phyloP scores from a whole-genome alignment of 2,888 invertebrate species.

The Theretra japonica region DNA sequence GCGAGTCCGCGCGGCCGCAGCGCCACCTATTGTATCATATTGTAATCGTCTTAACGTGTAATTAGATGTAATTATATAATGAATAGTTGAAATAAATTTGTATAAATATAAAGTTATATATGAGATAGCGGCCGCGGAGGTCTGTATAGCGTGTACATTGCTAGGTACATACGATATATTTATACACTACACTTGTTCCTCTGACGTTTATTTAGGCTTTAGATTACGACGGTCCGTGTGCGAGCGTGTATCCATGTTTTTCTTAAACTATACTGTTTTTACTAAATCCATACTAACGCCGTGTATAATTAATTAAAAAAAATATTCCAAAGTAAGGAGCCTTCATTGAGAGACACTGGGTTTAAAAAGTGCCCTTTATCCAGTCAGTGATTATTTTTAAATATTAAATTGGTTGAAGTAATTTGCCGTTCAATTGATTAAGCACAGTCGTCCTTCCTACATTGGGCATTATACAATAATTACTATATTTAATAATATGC shows the following conservation, averaged over 20 bases:
- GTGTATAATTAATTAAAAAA: too few relatives aligned
- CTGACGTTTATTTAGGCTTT: slow-evolving; percentile 28
- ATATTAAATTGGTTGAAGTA: too few relatives aligned
- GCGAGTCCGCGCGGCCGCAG: neutral
- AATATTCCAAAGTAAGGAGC: too few relatives aligned
- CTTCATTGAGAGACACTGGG: too few relatives aligned
- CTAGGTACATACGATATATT: slow-evolving; percentile 23
- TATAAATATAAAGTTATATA: slow-evolving; percentile 33
- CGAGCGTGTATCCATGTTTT: neutral
- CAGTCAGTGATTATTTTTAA: too few relatives aligned
- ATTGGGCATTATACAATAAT: too few relatives aligned
- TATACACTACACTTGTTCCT: slow-evolving; percentile 26
- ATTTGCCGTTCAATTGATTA: too few relatives aligned
- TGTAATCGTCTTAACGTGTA: slow-evolving; percentile 41
- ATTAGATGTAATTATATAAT: slow-evolving; percentile 44
- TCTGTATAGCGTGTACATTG: slow-evolving; percentile 12
- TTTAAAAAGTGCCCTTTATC: too few relatives aligned
- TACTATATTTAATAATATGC: too few relatives aligned
- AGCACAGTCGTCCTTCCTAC: too few relatives aligned
- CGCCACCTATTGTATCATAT: slow-evolving; percentile 11
- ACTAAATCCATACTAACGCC: too few relatives aligned
- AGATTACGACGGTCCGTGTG: slow-evolving; percentile 20
- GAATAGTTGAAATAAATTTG: slow-evolving; percentile 45
- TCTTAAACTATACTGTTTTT: neutral
- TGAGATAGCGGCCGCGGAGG: neutral